Evolutionary conservation across 53 echinoderm and acorn worm genomes (phyloP).

Genomic region (Antedon mediterranea): DNA sequence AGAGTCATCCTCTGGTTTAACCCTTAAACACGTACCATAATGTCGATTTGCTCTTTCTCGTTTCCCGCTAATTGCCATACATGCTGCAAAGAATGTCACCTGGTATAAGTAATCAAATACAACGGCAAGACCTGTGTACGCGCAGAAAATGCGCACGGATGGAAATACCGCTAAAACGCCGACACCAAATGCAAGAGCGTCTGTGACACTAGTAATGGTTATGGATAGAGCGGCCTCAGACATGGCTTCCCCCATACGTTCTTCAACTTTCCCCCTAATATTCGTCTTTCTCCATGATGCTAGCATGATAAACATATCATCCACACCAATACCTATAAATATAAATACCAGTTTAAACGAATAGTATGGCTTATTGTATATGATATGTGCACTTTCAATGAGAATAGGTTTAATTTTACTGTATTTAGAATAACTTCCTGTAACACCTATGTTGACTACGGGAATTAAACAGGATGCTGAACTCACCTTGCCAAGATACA

Average conservation of each 20-base stretch:
- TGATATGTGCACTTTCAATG: too few species aligned
- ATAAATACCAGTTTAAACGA: too few species aligned
- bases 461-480: too few species aligned
- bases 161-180: slow-evolving; percentile 26
- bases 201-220: slow-evolving; percentile 53
- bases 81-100: slow-evolving; percentile 50
- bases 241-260: slow-evolving; percentile 36
- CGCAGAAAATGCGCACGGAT: slow-evolving; percentile 37
- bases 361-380: too few species aligned
- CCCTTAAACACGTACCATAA: slow-evolving; percentile 1
- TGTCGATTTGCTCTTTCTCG: slow-evolving; percentile 32
- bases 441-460: too few species aligned
- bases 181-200: slow-evolving; percentile 37
- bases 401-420: too few species aligned
- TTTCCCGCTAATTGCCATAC: slow-evolving; percentile 32
- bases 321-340: slow-evolving; percentile 41
- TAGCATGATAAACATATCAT: slow-evolving; percentile 64
- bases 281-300: slow-evolving; percentile 43
- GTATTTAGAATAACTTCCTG: too few species aligned
- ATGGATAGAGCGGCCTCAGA: slow-evolving; percentile 53
- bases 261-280: slow-evolving; percentile 3
- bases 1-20: slow-evolving; percentile 19
- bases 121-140: slow-evolving; percentile 31
- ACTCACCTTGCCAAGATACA: too few species aligned
- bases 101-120: slow-evolving; percentile 32